Conservation (phyloP, 2,888 invertebrate species). For the Dynastes maya region DNA sequence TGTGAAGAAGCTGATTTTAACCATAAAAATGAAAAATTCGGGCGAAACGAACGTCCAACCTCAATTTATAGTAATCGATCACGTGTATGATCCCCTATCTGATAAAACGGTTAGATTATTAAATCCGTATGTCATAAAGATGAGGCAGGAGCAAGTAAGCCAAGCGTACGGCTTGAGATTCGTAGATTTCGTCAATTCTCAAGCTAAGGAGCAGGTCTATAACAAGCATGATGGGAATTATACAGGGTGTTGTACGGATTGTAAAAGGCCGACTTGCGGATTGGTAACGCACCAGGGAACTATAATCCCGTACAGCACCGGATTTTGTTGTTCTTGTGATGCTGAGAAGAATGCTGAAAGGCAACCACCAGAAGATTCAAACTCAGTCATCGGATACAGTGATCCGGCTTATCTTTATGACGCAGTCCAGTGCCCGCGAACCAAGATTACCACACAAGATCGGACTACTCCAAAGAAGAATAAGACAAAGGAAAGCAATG, state of each 20-base stretch:
- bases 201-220: slow-evolving; percentile 69
- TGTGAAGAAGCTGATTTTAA: slow-evolving; percentile 63
- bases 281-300: slow-evolving; percentile 67
- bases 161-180: slow-evolving; percentile 72
- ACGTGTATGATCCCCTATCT: slow-evolving; percentile 73
- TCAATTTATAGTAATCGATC: slow-evolving; percentile 77
- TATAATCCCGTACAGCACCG: slow-evolving; percentile 70
- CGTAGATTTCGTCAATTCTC: slow-evolving; percentile 70
- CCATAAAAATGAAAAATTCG: slow-evolving; percentile 65
- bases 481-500: neutral
- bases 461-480: neutral
- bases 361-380: slow-evolving; percentile 57
- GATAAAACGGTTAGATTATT: slow-evolving; percentile 74
- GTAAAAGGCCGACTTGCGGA: slow-evolving; percentile 69
- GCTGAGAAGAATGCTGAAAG: slow-evolving; percentile 61
- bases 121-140: slow-evolving; percentile 76
- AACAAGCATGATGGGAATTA: slow-evolving; percentile 68
- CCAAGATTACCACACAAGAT: neutral
- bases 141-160: slow-evolving; percentile 73
- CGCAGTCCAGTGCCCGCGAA: slow-evolving; percentile 56
- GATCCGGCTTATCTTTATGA: slow-evolving; percentile 60
- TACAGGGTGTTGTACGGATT: slow-evolving; percentile 67
- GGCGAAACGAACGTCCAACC: slow-evolving; percentile 62
- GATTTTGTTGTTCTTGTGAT: slow-evolving; percentile 72
- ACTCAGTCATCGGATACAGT: slow-evolving; percentile 54